Evolutionary conservation across 2,113 vertebrate species (phyloP), one percentile per base, ranked within the genome.

Genomic region (Rutilus rutilus): DNA sequence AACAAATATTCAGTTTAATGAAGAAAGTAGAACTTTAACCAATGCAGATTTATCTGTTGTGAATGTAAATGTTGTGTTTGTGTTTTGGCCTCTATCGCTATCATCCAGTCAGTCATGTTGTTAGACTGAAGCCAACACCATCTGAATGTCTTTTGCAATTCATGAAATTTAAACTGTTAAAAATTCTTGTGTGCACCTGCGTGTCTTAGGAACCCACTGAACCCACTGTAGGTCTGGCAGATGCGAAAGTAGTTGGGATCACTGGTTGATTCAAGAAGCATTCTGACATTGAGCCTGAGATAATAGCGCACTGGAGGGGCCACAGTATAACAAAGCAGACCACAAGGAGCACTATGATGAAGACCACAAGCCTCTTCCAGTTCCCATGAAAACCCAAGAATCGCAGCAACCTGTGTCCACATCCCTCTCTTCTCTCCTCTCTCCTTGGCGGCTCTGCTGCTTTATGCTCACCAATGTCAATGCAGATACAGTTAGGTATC

Each of bases 391-490:
- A 62, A 0, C 91, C 90, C 0, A 93, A 94, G 11, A 92, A 92
- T 2, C 88, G 87, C 71, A 65, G 23, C 6, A 90, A 6, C 10
- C 91, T 87, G 2, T 7, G 80, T 1, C 0, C 30, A 25, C 0
- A 91, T 15, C 14, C 54, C 50, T 83, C 73, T 36, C 45, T 50
- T 65, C 62, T 65, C 67, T 77, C 74, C 5, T 65, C 82, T 52
- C 17, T 59, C 7, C 45, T 74, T 2, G 45, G 33, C 1, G 84
- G 85, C 85, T 90, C 86, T 0, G 93, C 67, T 42, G 19, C 91
- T 45, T 97, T 97, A 83, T 89, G 93, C 84, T 94, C 90, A 57
- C 95, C 95, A 0, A 97, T 94, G 0, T 97, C 95, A 64, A 96
- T 62, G 2, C 93, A 95, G 0, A 90, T 47, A 0, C 92, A 59